These are phyloP conservation scores for Urocolius indicus DNA, from an alignment of 2,113 vertebrate genomes.

Conservation along the genomic window DNA sequence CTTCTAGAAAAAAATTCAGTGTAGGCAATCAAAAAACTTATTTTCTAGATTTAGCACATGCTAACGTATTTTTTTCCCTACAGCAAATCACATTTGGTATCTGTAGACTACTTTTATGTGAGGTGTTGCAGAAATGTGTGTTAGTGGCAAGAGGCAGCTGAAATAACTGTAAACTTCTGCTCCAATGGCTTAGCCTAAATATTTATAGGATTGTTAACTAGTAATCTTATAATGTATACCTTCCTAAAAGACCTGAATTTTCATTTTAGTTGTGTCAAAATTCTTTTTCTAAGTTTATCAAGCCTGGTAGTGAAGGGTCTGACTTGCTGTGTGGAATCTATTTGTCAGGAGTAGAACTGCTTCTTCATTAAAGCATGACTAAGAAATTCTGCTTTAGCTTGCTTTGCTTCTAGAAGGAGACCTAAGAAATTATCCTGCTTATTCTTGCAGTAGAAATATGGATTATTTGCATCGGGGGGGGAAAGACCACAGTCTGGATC, in stretches of 20 bases:
- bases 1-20: neutral
- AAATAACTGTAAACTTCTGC: conserved; percentile 13
- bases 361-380: neutral
- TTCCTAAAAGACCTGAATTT: neutral
- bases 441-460: neutral
- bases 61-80: neutral
- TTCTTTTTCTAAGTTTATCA: neutral
- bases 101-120: neutral
- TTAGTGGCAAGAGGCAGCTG: neutral
- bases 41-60: neutral
- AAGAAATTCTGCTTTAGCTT: neutral
- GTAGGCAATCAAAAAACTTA: neutral
- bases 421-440: neutral
- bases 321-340: neutral
- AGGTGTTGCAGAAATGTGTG: neutral
- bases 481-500: neutral
- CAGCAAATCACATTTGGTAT: fast-evolving
- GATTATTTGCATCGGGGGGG: fast-evolving
- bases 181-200: neutral
- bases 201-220: conserved; percentile 25
- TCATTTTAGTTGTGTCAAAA: neutral
- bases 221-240: neutral
- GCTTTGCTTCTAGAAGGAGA: neutral
- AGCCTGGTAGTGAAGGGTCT: neutral
- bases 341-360: neutral